Base-by-base conservation (phyloP, 2,888 invertebrate genomes). In the Perithous albicinctus region DNA sequence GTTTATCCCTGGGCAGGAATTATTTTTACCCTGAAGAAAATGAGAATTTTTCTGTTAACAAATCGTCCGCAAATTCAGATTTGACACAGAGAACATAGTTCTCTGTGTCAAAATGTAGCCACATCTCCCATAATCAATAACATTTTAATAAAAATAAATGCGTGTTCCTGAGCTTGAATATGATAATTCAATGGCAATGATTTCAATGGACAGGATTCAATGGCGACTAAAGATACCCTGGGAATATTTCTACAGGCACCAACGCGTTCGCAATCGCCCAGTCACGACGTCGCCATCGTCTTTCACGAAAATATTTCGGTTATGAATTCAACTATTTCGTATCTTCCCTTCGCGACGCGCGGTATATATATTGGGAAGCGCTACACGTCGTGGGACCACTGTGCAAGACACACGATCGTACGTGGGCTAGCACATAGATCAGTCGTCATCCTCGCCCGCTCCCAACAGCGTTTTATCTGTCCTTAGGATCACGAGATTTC, bases 401-500 rank as follows among this genome's bases (percentile, higher is more conserved):
- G 32, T 54, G n/a, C 66, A 48, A 80, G 76, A 80, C 56, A n/a
- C 46, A 76, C 64, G 76, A 23, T 76, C 80, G 59, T 66, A 76
- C 76, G 78, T 63, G 75, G 51, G 66, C 69, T 12, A 15, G 74
- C 78, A 69, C 80, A 80, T 83, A 83, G 80, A 83, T 83, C 80
- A 75, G 80, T 69, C 80, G 35, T 63, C 35, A 32, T 73, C 41
- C 69, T 20, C 64, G 69, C 18, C 38, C 75, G 82, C 67, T 81
- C 69, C 54, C 51, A n/a, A 43, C 69, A 18, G 29, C 46, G 46
- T 78, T 72, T n/a, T 83, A 83, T 81, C 81, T 76, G 32, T 41
- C 61, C 76, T 72, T 67, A 69, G 43, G 59, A 83, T 86, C 84
- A 70, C 75, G 80, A 83, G 83, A 85, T 87, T 84, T 78, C 81